These are phyloP conservation scores for Raja brachyura DNA, from an alignment of 2,113 vertebrate species.

Conservation along the genomic window DNA sequence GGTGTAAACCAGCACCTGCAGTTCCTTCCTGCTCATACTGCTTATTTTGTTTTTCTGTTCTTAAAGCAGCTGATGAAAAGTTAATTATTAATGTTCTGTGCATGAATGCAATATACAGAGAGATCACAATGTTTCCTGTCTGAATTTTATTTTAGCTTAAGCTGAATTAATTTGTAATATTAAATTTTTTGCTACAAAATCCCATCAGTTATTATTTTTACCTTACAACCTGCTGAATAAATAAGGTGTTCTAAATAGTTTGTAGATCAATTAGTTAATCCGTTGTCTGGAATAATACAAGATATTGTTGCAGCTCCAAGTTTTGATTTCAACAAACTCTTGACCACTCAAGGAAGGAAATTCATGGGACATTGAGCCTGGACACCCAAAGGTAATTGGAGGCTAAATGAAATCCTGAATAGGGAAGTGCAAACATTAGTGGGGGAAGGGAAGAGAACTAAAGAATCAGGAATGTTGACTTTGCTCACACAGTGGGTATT, in stretches of 20 bases:
- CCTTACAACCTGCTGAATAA: background rate
- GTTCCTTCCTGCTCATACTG: background rate
- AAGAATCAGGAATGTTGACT: background rate
- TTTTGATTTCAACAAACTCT: background rate
- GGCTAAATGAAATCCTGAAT: background rate
- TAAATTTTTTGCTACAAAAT: background rate
- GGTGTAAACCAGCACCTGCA: too few species aligned
- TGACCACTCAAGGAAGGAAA: background rate
- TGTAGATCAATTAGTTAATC: background rate
- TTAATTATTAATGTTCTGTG: background rate
- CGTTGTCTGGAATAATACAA: background rate
- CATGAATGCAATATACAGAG: background rate
- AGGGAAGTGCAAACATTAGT: background rate
- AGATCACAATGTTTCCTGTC: background rate
- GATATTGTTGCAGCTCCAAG: background rate
- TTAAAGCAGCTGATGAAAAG: background rate
- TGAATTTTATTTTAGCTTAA: background rate
- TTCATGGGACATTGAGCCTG: background rate
- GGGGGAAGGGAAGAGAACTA: background rate
- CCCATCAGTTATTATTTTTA: background rate
- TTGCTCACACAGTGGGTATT: background rate
- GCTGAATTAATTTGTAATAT: background rate
- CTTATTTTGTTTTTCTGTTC: background rate
- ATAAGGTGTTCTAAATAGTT: background rate
- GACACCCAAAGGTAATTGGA: background rate